Conservation (phyloP, 2,113 vertebrate species). For the Colinus virginianus region DNA sequence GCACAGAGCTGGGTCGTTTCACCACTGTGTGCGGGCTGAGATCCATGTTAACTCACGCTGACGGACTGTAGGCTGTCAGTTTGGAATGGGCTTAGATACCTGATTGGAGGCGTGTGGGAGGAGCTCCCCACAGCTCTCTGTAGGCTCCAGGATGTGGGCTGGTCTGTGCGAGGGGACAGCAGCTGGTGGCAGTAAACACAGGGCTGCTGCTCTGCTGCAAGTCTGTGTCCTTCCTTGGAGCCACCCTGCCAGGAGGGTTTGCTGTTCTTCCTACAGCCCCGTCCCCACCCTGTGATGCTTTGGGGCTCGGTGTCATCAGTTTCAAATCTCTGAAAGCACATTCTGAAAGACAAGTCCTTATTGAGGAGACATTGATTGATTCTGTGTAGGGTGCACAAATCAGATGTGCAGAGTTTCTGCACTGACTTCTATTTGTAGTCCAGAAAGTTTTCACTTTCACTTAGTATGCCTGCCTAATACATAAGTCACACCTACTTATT, state of each 20-base stretch:
- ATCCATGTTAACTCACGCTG: background rate
- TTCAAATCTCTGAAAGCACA: no score
- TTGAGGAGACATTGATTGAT: no score
- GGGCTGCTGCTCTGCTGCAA: accelerated
- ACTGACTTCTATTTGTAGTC: no score
- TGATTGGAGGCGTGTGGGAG: background rate
- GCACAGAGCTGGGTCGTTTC: background rate
- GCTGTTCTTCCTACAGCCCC: background rate
- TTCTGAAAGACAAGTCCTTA: no score
- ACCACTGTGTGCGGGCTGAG: background rate
- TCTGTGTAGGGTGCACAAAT: no score
- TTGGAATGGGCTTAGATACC: no score
- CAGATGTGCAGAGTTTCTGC: no score
- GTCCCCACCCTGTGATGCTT: accelerated
- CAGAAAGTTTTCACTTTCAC: no score
- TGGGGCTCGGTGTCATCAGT: background rate
- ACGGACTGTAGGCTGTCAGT: no score
- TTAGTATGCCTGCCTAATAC: no score
- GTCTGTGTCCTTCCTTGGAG: background rate
- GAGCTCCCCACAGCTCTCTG: accelerated
- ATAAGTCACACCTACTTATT: no score
- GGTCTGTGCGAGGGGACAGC: background rate
- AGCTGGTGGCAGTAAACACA: background rate
- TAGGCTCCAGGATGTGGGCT: background rate
- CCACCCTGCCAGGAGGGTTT: background rate